Evolutionary conservation across 2,888 invertebrate species (phyloP).

Genomic region (Pterobdella sp.): DNA sequence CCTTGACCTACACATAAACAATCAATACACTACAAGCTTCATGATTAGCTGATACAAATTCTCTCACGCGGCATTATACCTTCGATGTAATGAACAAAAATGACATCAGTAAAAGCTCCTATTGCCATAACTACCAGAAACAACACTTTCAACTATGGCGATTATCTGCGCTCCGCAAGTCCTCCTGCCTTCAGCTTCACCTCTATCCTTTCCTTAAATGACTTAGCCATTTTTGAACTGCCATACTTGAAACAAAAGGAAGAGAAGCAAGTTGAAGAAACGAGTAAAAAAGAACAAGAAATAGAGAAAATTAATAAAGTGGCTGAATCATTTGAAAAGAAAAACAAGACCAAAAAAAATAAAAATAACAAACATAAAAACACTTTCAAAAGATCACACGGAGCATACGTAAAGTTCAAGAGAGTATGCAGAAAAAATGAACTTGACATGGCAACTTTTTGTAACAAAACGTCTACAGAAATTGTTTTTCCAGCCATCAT

Average conservation of each 20-base stretch:
- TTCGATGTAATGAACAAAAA: no score
- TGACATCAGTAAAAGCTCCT: neutral
- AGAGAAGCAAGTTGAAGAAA: neutral
- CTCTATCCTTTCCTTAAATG: neutral
- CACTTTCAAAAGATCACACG: neutral
- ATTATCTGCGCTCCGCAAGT: neutral
- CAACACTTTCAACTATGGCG: neutral
- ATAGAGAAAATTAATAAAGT: neutral
- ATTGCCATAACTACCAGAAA: neutral
- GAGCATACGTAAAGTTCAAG: no score
- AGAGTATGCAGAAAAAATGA: no score
- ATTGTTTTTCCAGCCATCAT: no score
- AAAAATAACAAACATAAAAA: neutral
- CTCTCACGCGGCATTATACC: no score
- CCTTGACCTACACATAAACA: no score
- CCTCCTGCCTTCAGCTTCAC: conserved; percentile 1
- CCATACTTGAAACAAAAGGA: neutral
- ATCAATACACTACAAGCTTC: no score
- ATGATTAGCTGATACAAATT: no score
- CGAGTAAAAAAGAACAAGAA: neutral
- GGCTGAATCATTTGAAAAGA: no score
- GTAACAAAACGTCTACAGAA: no score
- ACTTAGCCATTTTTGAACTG: neutral
- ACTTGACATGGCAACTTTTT: no score
- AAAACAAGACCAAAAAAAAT: no score